Percentiles rank a stretch among this genome's conserved stretches.
Conservation (phyloP, 2,888 invertebrate species). For the Ormyrus pomaceus region DNA sequence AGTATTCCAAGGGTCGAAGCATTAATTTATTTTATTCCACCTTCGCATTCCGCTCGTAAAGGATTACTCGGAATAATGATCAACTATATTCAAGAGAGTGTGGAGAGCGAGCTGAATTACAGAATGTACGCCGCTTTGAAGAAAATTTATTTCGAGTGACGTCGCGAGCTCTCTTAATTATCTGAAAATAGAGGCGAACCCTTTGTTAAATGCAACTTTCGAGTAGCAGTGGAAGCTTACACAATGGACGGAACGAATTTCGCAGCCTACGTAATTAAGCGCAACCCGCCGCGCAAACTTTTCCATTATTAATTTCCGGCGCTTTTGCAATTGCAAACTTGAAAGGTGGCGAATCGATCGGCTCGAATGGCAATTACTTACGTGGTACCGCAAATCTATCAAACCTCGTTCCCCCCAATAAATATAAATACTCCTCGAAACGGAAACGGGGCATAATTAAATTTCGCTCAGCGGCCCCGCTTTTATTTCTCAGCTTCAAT, state of each 20-base stretch:
- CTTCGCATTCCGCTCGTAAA: background rate
- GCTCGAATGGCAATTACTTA: background rate
- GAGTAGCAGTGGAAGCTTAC: background rate
- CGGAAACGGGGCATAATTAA: no score
- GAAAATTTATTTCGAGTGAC: background rate
- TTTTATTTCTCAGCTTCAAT: no score
- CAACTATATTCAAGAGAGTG: background rate
- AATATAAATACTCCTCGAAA: no score
- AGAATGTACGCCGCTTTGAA: constrained; percentile 14
- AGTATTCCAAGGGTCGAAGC: no score
- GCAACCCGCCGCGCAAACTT: constrained; percentile 11
- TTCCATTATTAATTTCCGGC: constrained; percentile 7
- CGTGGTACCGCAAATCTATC: no score
- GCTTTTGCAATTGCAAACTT: constrained; percentile 2
- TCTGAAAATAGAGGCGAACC: constrained; percentile 24
- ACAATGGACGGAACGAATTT: background rate
- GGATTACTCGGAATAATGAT: background rate
- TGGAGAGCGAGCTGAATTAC: constrained; percentile 24
- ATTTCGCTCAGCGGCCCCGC: no score
- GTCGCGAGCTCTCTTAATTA: constrained; percentile 16
- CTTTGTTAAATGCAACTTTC: background rate
- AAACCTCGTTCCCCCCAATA: no score
- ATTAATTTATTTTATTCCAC: background rate
- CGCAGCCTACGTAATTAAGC: background rate
- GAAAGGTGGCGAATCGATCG: background rate